Percentiles rank a stretch among this genome's conserved stretches.
These are phyloP conservation scores for Nemurella pictetii DNA, from an alignment of 2,888 invertebrate genomes.

Conservation along the genomic window DNA sequence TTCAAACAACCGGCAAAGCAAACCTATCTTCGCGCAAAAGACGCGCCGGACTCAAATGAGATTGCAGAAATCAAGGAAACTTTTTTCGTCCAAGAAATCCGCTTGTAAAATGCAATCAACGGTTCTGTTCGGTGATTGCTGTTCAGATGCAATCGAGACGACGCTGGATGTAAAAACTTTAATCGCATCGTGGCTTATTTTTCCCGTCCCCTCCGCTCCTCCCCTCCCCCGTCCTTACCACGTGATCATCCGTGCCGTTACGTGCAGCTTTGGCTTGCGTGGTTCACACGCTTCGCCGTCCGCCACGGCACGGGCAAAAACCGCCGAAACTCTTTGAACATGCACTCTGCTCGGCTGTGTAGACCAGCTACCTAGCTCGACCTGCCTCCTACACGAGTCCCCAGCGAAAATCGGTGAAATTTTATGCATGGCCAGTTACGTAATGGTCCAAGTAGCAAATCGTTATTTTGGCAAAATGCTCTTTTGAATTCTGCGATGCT, in stretches of 20 bases:
- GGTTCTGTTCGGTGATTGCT: not conserved
- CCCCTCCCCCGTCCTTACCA: not conserved
- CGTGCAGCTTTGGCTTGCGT: too few relatives aligned
- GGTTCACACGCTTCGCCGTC: not conserved
- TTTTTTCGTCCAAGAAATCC: not conserved
- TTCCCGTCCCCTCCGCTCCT: not conserved
- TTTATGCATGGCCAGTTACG: too few relatives aligned
- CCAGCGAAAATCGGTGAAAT: not conserved
- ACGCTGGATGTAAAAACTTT: not conserved
- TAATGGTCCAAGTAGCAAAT: not conserved
- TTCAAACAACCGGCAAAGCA: not conserved
- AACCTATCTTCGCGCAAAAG: not conserved
- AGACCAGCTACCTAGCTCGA: too few relatives aligned
- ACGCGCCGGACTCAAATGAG: not conserved
- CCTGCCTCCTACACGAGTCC: too few relatives aligned
- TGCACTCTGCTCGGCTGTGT: not conserved
- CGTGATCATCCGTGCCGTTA: too few relatives aligned
- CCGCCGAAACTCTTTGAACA: not conserved
- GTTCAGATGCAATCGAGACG: not conserved
- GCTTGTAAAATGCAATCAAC: not conserved
- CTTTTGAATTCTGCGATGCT: not conserved
- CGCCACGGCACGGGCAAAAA: not conserved
- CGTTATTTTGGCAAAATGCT: too few relatives aligned
- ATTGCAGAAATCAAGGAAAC: not conserved
- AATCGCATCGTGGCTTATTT: not conserved